phyloP scores from a whole-genome alignment of 1,140 invertebrate genomes.

The Ptiloglossa arizonensis region DNA sequence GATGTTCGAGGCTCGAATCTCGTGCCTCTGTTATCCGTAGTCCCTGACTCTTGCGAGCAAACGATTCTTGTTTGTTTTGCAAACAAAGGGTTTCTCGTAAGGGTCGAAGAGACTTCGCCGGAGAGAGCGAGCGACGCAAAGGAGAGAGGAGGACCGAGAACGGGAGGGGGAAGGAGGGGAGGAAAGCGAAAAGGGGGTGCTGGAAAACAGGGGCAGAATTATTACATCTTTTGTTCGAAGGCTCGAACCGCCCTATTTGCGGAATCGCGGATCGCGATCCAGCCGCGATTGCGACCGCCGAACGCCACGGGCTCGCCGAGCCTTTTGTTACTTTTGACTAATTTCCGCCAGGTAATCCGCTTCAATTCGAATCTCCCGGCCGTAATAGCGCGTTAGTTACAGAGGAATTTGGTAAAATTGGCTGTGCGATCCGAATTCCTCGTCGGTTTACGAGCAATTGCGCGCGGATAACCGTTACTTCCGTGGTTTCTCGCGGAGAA shows the following conservation, averaged over 20 bases:
- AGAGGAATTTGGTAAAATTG: constrained; percentile 46
- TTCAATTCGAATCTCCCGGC: constrained; percentile 63
- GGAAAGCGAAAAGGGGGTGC: constrained; percentile 61
- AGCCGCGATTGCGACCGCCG: constrained; percentile 74
- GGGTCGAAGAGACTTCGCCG: constrained; percentile 62
- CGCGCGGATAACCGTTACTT: neutral
- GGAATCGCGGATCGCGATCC: constrained; percentile 80
- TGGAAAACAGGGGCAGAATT: constrained; percentile 77
- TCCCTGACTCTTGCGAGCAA: constrained; percentile 72
- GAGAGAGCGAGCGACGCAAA: constrained; percentile 26
- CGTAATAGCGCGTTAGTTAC: constrained; percentile 48
- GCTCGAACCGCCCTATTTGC: constrained; percentile 79
- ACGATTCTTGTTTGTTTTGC: constrained; percentile 81
- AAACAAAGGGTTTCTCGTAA: constrained; percentile 76
- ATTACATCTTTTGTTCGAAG: constrained; percentile 81
- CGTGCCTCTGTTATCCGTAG: constrained; percentile 53
- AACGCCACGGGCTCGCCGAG: constrained; percentile 61
- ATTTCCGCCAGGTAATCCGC: constrained; percentile 75
- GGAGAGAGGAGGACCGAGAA: constrained; percentile 19
- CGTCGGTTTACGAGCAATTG: constrained; percentile 22
- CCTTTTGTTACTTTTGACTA: constrained; percentile 80
- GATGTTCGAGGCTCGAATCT: neutral
- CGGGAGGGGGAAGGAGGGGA: constrained; percentile 54
- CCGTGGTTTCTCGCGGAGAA: neutral
- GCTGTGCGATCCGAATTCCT: constrained; percentile 33